Conservation (phyloP, 2,888 invertebrate species). For the Halocaridina rubra region DNA sequence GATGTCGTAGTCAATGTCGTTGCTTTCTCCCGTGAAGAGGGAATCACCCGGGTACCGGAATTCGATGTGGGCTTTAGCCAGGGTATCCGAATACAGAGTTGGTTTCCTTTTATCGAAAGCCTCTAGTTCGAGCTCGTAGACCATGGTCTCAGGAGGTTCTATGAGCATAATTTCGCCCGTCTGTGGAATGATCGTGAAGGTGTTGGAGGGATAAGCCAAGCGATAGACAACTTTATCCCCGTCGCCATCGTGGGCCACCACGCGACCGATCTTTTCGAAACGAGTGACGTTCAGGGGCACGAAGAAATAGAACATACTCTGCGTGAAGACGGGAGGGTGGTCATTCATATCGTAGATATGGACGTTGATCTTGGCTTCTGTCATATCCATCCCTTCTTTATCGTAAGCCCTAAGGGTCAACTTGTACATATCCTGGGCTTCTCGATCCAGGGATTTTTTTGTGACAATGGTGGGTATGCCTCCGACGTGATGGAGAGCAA, state of each 20-base stretch:
- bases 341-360: constrained; percentile 89
- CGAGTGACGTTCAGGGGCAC: constrained; percentile 75
- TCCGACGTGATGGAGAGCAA: constrained; percentile 80
- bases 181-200: constrained; percentile 90
- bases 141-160: constrained; percentile 72
- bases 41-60: constrained; percentile 60
- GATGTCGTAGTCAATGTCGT: constrained; percentile 63
- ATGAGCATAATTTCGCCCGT: constrained; percentile 89
- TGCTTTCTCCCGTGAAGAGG: constrained; percentile 55
- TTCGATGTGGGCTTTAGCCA: constrained; percentile 82
- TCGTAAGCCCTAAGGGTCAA: constrained; percentile 85
- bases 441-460: constrained; percentile 80
- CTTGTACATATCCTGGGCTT: constrained; percentile 78
- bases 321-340: constrained; percentile 87
- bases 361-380: constrained; percentile 81
- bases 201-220: constrained; percentile 81
- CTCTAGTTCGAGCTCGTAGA: constrained; percentile 79
- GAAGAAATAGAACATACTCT: constrained; percentile 80
- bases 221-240: constrained; percentile 93
- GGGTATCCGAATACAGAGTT: constrained; percentile 77
- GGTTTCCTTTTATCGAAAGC: constrained; percentile 84
- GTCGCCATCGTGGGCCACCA: constrained; percentile 88
- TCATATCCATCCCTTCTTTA: constrained; percentile 82
- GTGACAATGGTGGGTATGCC: constrained; percentile 69
- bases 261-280: constrained; percentile 83